These are phyloP conservation scores for Nibea albiflora DNA, from an alignment of 2,113 vertebrate species.

Conservation along the genomic window DNA sequence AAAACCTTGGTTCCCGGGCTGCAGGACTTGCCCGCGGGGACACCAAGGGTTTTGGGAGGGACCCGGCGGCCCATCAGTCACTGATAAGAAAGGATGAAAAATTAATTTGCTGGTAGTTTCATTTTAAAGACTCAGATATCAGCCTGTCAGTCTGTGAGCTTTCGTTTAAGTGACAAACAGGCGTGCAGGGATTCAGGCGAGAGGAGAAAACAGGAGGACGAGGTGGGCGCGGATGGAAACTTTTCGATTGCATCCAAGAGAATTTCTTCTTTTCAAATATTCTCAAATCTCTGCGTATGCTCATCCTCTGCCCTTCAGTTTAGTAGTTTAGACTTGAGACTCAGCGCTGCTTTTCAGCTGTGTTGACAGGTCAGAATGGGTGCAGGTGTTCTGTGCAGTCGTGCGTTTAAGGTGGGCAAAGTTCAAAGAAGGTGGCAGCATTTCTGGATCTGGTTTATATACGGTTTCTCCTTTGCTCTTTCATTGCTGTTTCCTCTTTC, in stretches of 20 bases:
- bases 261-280: neutral
- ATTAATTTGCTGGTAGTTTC: conserved; percentile 82
- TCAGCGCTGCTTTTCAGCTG: no score
- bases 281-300: neutral
- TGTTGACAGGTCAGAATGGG: no score
- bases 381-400: no score
- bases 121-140: conserved; percentile 78
- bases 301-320: no score
- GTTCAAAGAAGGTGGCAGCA: no score
- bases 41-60: conserved; percentile 62
- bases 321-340: no score
- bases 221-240: conserved; percentile 17
- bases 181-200: conserved; percentile 51
- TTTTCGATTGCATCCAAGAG: neutral
- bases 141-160: conserved; percentile 78
- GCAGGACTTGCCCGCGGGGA: conserved; percentile 79
- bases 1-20: conserved; percentile 77
- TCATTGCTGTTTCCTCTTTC: no score
- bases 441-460: no score
- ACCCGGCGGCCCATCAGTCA: conserved; percentile 77
- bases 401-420: no score
- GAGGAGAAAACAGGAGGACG: conserved; percentile 20
- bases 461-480: no score
- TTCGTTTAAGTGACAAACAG: conserved; percentile 81
- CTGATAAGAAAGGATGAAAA: conserved; percentile 85